Percentiles rank a stretch among this genome's conserved stretches.
Evolutionary conservation across 2,797 vertebrate species (phyloP).

Genomic region (Masticophis lateralis): DNA sequence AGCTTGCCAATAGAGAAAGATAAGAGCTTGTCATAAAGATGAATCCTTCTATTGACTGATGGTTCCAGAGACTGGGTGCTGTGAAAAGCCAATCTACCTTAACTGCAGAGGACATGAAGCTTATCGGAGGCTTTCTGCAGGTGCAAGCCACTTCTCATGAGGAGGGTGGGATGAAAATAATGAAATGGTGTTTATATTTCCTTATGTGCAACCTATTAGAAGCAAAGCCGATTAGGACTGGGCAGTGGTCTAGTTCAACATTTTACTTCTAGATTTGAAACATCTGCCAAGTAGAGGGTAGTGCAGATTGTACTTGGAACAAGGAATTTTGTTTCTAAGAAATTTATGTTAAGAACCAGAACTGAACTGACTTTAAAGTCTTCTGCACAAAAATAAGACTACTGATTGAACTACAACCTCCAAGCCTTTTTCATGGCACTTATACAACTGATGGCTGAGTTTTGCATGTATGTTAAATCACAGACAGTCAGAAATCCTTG

Average conservation of each 20-base stretch:
- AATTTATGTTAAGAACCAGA: not conserved
- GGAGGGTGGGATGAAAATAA: not conserved
- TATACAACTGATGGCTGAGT: not conserved
- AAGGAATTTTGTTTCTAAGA: not conserved
- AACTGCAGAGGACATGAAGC: not conserved
- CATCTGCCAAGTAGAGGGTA: not conserved
- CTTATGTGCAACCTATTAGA: not conserved
- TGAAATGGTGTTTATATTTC: not conserved
- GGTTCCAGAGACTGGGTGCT: slow-evolving; percentile 24
- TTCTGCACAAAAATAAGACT: not conserved
- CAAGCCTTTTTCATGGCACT: not conserved
- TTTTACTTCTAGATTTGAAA: not conserved
- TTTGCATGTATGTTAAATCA: not conserved
- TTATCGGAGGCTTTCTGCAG: not conserved
- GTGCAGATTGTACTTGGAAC: not conserved
- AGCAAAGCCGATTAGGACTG: not conserved
- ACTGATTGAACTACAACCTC: not conserved
- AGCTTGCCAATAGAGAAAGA: slow-evolving; percentile 34
- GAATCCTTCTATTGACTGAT: not conserved
- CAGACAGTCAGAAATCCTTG: not conserved
- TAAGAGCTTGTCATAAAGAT: slow-evolving; percentile 37
- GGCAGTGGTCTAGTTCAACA: not conserved
- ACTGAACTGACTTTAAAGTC: not conserved
- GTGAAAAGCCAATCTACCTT: slow-evolving; percentile 12
- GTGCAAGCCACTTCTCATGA: not conserved